Base-by-base conservation (phyloP, 37 sponge, comb jelly and placozoan genomes). In the Eunapius fragilis region DNA sequence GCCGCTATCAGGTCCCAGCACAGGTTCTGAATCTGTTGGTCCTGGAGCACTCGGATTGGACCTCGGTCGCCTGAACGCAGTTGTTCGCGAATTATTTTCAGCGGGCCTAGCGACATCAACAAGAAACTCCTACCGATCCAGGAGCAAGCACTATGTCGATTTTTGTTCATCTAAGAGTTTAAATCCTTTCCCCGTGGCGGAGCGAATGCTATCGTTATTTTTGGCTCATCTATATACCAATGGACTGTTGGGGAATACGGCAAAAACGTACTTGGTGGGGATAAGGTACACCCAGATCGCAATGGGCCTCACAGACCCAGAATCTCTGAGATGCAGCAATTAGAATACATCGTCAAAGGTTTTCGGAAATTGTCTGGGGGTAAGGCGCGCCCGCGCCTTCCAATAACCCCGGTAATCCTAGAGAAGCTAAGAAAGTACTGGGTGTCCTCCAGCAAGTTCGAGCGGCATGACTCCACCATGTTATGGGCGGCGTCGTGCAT, bases 401-500 rank as follows among this genome's bases (percentile, higher is more conserved):
- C 82, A 11, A 69, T 88, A n/a, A 82, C 88, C 25, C 87, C 74
- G 17, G 37, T 27, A 0, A 41, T 80, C 3, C 74, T 87, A 34
- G 48, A 69, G 37, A 22, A 30, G 19, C n/a, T 79, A n/a, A 86
- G 77, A 31, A 34, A 48, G n/a, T 25, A 69, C 33, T 84, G 84
- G 84, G 31, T 25, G 9, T 26, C 33, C 17, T 38, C 68, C 17
- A 41, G 72, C 19, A 22, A 48, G 25, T 50, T 25, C 45, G 50
- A 26, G 22, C 30, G 32, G 31, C 74, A 72, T 32, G 79, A 86
- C 37, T 37, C 37, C 12, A 75, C n/a, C 12, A 86, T 79, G 80
- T 31, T 86, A n/a, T 86, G 87, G 87, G 87, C 87, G 25, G 80
- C 80, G 0, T 86, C 73, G 3, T 86, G 87, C 25, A 30, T 86